These are phyloP conservation scores for Merodon equestris DNA, from an alignment of 2,888 invertebrate species.

Conservation along the genomic window DNA sequence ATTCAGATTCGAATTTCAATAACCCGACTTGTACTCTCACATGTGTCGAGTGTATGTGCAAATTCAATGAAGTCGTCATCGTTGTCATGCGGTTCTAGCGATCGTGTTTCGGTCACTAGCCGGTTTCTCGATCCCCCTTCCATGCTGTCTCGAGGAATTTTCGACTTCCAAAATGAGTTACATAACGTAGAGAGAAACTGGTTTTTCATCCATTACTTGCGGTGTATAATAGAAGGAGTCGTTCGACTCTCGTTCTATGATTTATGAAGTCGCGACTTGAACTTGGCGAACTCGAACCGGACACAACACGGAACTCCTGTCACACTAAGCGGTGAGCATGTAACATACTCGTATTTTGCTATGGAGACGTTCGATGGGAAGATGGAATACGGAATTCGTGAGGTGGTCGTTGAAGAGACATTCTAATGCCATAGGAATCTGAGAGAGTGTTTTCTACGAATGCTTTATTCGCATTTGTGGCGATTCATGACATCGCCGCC, in stretches of 20 bases:
- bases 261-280: constrained; percentile 44
- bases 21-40: constrained; percentile 43
- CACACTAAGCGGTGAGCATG: constrained; percentile 47
- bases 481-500: constrained; percentile 49
- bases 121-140: constrained; percentile 27
- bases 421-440: constrained; percentile 18
- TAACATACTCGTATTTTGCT: constrained; percentile 55
- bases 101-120: constrained; percentile 39
- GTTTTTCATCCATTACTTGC: constrained; percentile 12
- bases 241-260: constrained; percentile 42
- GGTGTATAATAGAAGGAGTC: constrained; percentile 18
- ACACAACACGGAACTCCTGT: constrained; percentile 45
- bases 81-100: constrained; percentile 28
- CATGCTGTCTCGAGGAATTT: background rate
- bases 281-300: constrained; percentile 35
- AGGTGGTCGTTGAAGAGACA: constrained; percentile 42
- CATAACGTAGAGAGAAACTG: constrained; percentile 43
- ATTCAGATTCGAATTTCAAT: constrained; percentile 35
- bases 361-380: constrained; percentile 41
- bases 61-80: constrained; percentile 18
- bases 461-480: constrained; percentile 53
- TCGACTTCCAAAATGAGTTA: constrained; percentile 43
- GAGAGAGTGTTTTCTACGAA: constrained; percentile 40
- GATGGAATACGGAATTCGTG: constrained; percentile 62
- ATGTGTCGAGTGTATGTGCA: background rate